Conservation (phyloP, 2,113 vertebrate species). For the Mustela lutreola region DNA sequence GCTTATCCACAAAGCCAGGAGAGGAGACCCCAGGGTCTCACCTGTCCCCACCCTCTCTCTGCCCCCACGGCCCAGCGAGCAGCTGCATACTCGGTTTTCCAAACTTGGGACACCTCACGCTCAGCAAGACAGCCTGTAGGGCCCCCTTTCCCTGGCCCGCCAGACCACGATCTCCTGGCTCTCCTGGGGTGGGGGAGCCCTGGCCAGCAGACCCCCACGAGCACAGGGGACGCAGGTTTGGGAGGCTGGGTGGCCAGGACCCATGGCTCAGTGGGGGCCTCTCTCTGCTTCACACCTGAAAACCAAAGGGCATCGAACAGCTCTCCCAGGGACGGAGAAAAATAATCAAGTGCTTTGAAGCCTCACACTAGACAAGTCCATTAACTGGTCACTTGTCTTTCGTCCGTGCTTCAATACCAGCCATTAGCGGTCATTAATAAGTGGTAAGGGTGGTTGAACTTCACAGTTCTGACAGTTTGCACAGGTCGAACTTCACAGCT, state of each 20-base stretch:
- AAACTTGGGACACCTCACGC: not conserved
- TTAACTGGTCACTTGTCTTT: not conserved
- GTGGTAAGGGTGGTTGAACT: not conserved
- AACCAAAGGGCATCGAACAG: not conserved
- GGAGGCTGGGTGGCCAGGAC: too few species aligned
- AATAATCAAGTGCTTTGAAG: not conserved
- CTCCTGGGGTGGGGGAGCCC: not conserved
- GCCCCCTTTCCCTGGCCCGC: fast-evolving
- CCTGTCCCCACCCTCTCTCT: not conserved
- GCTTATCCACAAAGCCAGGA: fast-evolving
- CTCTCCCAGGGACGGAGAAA: not conserved
- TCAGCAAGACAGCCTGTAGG: not conserved
- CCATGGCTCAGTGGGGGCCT: not conserved
- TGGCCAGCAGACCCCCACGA: not conserved
- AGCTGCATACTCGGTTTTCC: not conserved
- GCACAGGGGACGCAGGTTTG: not conserved
- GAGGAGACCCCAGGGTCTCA: not conserved
- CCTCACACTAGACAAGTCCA: not conserved
- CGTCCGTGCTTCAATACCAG: not conserved
- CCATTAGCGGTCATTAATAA: not conserved
- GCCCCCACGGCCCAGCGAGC: not conserved
- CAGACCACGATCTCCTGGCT: not conserved
- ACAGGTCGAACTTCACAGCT: not conserved
- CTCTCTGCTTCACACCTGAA: not conserved
- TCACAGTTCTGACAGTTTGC: not conserved